These are phyloP conservation scores for Speoplatyrhinus poulsoni DNA, from an alignment of 2,113 vertebrate genomes.

Conservation along the genomic window DNA sequence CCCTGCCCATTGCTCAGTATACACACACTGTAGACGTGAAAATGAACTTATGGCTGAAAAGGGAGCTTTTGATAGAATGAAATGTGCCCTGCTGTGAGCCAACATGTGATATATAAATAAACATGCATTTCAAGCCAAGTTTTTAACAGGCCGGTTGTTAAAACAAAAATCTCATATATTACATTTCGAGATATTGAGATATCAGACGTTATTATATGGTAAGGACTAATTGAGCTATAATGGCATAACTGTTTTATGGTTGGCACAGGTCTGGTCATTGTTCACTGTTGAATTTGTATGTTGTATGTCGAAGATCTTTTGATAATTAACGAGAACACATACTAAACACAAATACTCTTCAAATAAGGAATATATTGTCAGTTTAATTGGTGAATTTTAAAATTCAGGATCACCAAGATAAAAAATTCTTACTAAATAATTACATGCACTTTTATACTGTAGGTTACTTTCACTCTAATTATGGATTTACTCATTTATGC, in stretches of 20 bases:
- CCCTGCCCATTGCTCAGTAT: conserved; percentile 43
- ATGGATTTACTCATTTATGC: conserved; percentile 50
- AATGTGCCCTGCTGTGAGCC: conserved; percentile 75
- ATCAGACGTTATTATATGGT: conserved; percentile 49
- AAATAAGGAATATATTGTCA: background rate
- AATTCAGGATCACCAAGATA: too few species aligned
- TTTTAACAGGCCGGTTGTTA: conserved; percentile 69
- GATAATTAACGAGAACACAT: background rate
- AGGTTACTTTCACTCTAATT: conserved; percentile 50
- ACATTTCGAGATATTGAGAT: conserved; percentile 68
- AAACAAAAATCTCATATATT: conserved; percentile 66
- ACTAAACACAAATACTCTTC: background rate
- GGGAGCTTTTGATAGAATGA: conserved; percentile 77
- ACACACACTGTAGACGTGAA: conserved; percentile 53
- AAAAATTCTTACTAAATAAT: conserved; percentile 37
- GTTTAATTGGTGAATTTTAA: background rate
- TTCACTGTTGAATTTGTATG: background rate
- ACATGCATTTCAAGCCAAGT: conserved; percentile 67
- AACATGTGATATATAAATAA: conserved; percentile 79
- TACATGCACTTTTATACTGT: conserved; percentile 41
- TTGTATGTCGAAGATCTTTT: background rate
- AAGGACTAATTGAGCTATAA: conserved; percentile 45
- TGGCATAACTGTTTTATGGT: conserved; percentile 42
- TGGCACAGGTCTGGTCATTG: conserved; percentile 15
- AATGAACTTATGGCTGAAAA: conserved; percentile 67